These are phyloP conservation scores for Zygogramma bicolorata DNA, from an alignment of 2,888 invertebrate genomes.

Conservation along the genomic window DNA sequence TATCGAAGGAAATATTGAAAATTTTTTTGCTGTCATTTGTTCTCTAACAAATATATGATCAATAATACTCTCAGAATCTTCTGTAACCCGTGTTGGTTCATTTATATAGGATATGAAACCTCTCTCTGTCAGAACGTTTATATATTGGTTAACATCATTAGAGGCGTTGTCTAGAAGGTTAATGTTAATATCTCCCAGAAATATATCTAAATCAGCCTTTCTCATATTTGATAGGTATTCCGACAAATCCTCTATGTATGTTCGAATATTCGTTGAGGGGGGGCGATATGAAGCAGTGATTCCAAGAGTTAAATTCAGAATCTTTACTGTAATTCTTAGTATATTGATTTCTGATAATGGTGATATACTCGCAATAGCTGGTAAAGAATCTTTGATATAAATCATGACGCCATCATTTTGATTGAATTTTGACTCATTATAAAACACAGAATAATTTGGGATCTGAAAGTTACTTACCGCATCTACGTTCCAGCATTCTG, in stretches of 20 bases:
- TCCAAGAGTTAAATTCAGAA: neutral
- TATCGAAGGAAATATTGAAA: no score
- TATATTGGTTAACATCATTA: no score
- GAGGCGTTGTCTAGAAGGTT: no score
- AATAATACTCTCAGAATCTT: no score
- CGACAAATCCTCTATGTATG: neutral
- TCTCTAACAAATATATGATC: neutral
- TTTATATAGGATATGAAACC: no score
- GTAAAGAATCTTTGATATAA: neutral
- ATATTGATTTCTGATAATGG: conserved; percentile 7
- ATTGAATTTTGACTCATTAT: conserved; percentile 10
- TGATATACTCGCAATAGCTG: neutral
- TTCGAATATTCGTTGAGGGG: neutral
- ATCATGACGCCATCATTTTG: conserved; percentile 11
- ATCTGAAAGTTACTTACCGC: conserved; percentile 12
- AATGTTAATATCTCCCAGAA: no score
- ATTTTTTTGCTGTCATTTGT: no score
- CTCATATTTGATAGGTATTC: conserved; percentile 4
- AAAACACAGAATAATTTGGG: conserved; percentile 5
- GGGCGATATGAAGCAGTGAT: conserved; percentile 4
- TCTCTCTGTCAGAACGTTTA: no score
- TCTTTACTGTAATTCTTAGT: neutral
- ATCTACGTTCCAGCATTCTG: conserved; percentile 5
- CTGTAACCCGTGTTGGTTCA: no score
- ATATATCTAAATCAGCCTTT: no score